Evolutionary conservation across 1,140 invertebrate genomes (phyloP).

Genomic region (Drosophila saltans): DNA sequence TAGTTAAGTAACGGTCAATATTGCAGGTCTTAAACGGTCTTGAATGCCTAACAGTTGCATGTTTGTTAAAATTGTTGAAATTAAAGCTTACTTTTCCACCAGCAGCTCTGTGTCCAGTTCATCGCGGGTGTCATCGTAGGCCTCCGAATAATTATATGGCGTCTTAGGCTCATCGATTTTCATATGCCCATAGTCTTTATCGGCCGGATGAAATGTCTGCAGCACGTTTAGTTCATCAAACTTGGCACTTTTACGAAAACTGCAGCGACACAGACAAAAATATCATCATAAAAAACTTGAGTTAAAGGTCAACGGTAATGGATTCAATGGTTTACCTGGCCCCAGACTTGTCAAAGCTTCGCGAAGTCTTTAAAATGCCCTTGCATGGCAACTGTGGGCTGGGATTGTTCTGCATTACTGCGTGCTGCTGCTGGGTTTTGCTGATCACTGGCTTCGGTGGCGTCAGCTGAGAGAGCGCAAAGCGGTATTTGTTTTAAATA

Average conservation of each 20-base stretch:
- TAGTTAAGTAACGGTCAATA: no score
- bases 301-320: constrained; percentile 42
- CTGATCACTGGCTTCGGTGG: constrained; percentile 15
- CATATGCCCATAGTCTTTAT: constrained; percentile 99
- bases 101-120: constrained; percentile 90
- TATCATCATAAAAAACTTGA: constrained; percentile 12
- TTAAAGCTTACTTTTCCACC: constrained; percentile 86
- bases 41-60: no score
- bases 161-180: constrained; percentile 99
- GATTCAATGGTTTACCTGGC: constrained; percentile 61
- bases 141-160: constrained; percentile 93
- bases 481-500: constrained; percentile 41
- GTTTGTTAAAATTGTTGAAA: no score
- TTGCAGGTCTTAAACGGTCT: no score
- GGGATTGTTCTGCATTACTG: constrained; percentile 78
- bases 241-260: constrained; percentile 91
- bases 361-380: constrained; percentile 95
- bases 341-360: constrained; percentile 91
- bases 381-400: constrained; percentile 91
- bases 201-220: constrained; percentile 97
- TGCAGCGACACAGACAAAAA: constrained; percentile 24
- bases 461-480: constrained; percentile 36
- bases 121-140: constrained; percentile 88
- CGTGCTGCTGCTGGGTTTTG: constrained; percentile 3
- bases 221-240: constrained; percentile 99